Percentiles rank a stretch among this genome's conserved stretches.
phyloP scores from a whole-genome alignment of 2,797 vertebrate genomes.

The Podargus strigoides region DNA sequence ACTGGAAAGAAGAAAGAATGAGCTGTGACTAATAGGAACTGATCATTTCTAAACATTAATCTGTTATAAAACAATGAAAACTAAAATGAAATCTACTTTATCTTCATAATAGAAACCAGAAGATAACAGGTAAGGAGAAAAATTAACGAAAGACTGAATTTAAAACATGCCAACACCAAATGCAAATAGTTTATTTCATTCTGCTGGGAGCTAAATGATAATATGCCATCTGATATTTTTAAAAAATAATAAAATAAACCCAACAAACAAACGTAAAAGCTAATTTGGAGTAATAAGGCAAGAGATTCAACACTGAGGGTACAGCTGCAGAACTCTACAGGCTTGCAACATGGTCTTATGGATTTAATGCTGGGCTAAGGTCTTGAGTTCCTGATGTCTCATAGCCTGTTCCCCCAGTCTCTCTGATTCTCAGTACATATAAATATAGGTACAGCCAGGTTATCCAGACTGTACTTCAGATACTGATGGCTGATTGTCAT shows the following conservation, averaged over 20 bases:
- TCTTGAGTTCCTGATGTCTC: neutral
- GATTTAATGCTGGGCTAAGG: neutral
- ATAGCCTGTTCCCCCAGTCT: neutral
- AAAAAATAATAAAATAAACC: neutral
- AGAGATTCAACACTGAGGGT: neutral
- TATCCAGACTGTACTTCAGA: neutral
- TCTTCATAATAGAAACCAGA: slow-evolving; percentile 21
- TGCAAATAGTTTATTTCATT: slow-evolving; percentile 28
- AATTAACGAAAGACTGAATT: slow-evolving; percentile 51
- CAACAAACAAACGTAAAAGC: neutral
- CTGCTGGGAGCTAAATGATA: slow-evolving; percentile 5
- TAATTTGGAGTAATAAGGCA: neutral
- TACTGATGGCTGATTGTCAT: neutral
- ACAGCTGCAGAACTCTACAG: neutral
- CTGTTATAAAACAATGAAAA: slow-evolving; percentile 47
- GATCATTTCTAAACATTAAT: slow-evolving; percentile 51
- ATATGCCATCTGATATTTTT: neutral
- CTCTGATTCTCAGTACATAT: neutral
- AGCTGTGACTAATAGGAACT: slow-evolving; percentile 45
- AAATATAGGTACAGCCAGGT: neutral
- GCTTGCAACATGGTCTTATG: neutral
- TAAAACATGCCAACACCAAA: slow-evolving; percentile 32
- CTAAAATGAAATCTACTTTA: slow-evolving; percentile 22
- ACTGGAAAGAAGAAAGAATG: slow-evolving; percentile 37
- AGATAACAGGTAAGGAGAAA: slow-evolving; percentile 31